Base-by-base conservation (phyloP, 2,888 invertebrate species). In the Didymodactylos carnosus region DNA sequence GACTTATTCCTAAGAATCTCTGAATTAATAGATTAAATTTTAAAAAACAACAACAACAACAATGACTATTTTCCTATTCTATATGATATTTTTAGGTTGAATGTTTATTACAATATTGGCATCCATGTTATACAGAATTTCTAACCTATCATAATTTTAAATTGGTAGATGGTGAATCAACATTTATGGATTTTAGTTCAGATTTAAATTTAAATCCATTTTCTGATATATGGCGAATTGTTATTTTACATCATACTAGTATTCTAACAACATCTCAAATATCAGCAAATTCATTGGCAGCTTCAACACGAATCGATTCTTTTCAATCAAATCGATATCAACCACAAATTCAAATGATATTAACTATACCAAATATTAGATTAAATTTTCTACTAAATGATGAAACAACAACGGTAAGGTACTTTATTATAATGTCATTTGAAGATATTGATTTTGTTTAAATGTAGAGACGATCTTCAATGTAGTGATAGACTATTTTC, bases 241-340 rank as follows among this genome's bases (percentile, higher is more conserved):
- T 71, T 35, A 46, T 74, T 10, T 49, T 71, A 2, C 51, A 74
- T 43, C 62, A 53, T 14, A 39, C 74, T 11, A 71, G 53, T 16
- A 53, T 46, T 23, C 53, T 71, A 25, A 71, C 53, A 39, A 53
- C 29, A 27, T n/a, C n/a, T n/a, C n/a, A n/a, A n/a, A n/a, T n/a
- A n/a, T n/a, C n/a, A n/a, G 70, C 74, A 4, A 62, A 53, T 27
- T 51, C 71, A 41, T 27, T 74, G 13, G 40, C 62, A 4, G 74
- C 74, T 13, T 74, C 74, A 25, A 74, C 74, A 25, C 74, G 53
- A 40, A 53, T 74, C 27, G 53, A 74, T 62, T 71, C 74, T 7
- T 39, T 74, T 35, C 62, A 74, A 62, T 29, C 29, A 29, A 27
- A 53, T 29, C 53, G 53, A 16, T 53, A 35, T 53, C 29, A 53